Evolutionary conservation across 2,113 vertebrate genomes (phyloP), one percentile per base, ranked within the genome.

Genomic region (Dolichallabes microphthalmus): DNA sequence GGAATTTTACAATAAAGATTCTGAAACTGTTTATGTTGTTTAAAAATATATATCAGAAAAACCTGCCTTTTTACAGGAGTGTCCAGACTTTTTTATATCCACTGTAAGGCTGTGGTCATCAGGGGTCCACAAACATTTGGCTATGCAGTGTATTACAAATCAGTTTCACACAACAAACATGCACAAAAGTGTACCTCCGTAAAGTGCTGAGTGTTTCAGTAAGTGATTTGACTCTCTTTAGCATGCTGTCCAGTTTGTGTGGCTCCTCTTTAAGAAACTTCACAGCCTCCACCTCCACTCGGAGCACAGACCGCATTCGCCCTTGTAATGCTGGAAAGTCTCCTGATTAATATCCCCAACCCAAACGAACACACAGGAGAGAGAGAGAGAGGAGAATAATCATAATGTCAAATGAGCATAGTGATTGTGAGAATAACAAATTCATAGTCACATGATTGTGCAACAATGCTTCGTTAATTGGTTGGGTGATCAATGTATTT

Each of bases 221-320:
- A 94, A 99, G 95, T 91, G 92, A 94, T 84, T 96, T 96, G 89
- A 98, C 96, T 22, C 98, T 94, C 89, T 97, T 99, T 90, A 98
- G 91, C 89, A 99, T 96, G 86, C 96, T 97, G 94, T 99, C 98
- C 85, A 99, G 93, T 90, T 98, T 96, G 91, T 99, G 97, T 0
- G 98, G 98, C 55, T 99, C 98, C 88, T 99, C 98, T 92, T 99
- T 99, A 30, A 99, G 93, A 89, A 99, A 99, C 87, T 97, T 96
- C 60, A 99, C 97, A 0, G 98, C 98, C 87, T 99, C 97, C 2
- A 99, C 98, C 84, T 99, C 98, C 5, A 98, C 95, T 79, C 97
- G 93, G 73, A 99, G 95, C 82, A 99, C 96, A 0, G 97, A 95
- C 0, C 97, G 91, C 97, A 99, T 98, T 89, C 95, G 96, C 79